phyloP scores from a whole-genome alignment of 2,797 vertebrate genomes.

The Cyprinella venusta region DNA sequence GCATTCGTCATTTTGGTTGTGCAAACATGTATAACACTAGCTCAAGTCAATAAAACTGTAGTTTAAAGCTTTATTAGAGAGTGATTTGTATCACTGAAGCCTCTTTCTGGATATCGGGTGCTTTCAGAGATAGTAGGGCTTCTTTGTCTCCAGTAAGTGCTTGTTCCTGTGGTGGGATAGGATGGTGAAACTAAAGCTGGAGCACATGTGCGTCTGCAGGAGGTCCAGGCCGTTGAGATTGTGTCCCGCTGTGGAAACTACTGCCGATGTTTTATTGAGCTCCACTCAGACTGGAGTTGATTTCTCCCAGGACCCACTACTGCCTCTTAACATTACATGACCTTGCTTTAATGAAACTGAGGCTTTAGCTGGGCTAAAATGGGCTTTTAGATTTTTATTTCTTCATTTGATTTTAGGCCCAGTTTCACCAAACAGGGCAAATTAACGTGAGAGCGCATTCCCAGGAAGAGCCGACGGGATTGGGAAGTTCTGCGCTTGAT shows the following conservation, averaged over 20 bases:
- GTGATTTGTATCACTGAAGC: not conserved
- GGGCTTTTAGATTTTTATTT: not conserved
- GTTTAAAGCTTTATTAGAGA: no score
- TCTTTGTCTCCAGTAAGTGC: not conserved
- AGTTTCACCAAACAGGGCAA: not conserved
- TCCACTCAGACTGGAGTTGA: conserved; percentile 62
- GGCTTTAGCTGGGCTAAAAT: not conserved
- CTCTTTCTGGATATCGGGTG: not conserved
- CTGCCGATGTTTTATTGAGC: conserved; percentile 71
- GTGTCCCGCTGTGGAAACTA: conserved; percentile 67
- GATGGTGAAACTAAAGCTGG: conserved; percentile 52
- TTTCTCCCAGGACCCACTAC: conserved; percentile 32
- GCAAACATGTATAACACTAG: not conserved
- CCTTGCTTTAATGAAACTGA: conserved; percentile 8
- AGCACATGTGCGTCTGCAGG: conserved; percentile 68
- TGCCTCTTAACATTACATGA: conserved; percentile 32
- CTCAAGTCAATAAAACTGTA: not conserved
- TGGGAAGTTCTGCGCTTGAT: not conserved
- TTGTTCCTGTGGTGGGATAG: not conserved
- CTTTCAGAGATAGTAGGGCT: not conserved
- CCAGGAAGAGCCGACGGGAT: not conserved
- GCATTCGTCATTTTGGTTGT: not conserved
- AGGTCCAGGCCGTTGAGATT: conserved; percentile 59
- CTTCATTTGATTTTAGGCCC: not conserved
- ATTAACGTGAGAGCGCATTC: not conserved